Conservation (phyloP, 2,113 vertebrate genomes). For the Cyanoderma ruficeps region DNA sequence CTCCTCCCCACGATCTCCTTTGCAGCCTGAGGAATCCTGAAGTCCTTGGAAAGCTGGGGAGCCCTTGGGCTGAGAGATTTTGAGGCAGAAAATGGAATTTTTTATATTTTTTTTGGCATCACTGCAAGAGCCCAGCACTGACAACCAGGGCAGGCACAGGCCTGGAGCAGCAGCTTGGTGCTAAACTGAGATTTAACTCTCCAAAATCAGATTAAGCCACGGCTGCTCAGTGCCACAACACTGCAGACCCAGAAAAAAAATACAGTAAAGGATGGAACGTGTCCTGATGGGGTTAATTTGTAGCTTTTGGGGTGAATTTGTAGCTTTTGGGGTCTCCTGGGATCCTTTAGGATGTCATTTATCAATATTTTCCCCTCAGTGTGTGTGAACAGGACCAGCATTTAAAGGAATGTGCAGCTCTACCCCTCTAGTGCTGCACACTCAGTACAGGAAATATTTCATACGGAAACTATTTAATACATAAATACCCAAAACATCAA, state of each 20-base stretch:
- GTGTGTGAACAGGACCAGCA: background rate
- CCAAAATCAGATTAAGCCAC: background rate
- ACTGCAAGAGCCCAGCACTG: background rate
- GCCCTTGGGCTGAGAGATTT: accelerated
- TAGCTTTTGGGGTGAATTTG: background rate
- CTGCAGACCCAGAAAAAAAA: background rate
- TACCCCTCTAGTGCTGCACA: background rate
- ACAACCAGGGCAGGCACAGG: background rate
- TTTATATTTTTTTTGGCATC: background rate
- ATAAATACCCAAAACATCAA: background rate
- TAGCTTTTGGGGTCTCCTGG: background rate
- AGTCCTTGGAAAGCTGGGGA: background rate
- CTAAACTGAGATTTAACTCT: background rate
- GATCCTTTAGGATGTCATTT: background rate
- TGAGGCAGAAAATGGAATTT: background rate
- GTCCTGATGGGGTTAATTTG: background rate
- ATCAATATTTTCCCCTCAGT: background rate
- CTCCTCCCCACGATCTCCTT: accelerated
- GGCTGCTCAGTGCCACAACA: background rate
- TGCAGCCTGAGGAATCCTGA: background rate
- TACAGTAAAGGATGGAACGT: background rate
- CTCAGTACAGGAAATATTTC: background rate
- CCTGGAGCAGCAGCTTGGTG: background rate
- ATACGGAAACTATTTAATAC: background rate
- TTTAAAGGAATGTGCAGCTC: background rate